A percentile compares a stretch with the other conserved stretches of the same genome.
phyloP scores from a whole-genome alignment of 2,888 invertebrate species.

The Drosophila bunnanda region DNA sequence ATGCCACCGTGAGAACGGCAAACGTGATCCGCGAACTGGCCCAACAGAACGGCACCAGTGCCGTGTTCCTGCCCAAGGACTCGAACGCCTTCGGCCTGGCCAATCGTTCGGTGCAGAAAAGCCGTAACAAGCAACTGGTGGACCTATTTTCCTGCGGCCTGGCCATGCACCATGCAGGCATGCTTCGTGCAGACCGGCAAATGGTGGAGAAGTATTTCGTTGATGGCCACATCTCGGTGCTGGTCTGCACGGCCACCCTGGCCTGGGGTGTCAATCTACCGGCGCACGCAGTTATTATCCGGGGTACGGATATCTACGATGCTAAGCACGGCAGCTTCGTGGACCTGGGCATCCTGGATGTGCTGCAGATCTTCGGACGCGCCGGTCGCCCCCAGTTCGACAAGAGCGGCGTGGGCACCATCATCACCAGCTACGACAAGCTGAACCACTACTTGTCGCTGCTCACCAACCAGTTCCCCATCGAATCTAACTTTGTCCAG shows the following conservation, averaged over 20 bases:
- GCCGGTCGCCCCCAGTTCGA: slow-evolving; percentile 99
- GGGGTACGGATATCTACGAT: slow-evolving; percentile 96
- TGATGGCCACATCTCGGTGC: slow-evolving; percentile 93
- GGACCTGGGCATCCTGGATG: slow-evolving; percentile 98
- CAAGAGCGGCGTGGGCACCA: slow-evolving; percentile 96
- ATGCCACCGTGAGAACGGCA: slow-evolving; percentile 96
- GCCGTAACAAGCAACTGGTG: slow-evolving; percentile 92
- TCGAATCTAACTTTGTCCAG: slow-evolving; percentile 98
- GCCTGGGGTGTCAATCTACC: slow-evolving; percentile 99
- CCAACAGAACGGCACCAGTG: slow-evolving; percentile 89
- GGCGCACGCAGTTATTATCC: slow-evolving; percentile 95
- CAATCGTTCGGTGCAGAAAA: slow-evolving; percentile 88
- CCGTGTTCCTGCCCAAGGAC: slow-evolving; percentile 89
- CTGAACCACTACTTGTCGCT: slow-evolving; percentile 96
- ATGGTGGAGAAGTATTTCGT: slow-evolving; percentile 96
- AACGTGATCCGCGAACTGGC: slow-evolving; percentile 93
- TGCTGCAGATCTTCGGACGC: slow-evolving; percentile 98
- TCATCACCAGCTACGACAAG: slow-evolving; percentile 96
- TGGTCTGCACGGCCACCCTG: slow-evolving; percentile 98
- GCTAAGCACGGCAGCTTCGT: slow-evolving; percentile 97
- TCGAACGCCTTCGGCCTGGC: slow-evolving; percentile 88
- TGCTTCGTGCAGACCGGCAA: slow-evolving; percentile 94
- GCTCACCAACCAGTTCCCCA: slow-evolving; percentile 98
- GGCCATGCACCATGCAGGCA: slow-evolving; percentile 98
- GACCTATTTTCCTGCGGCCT: slow-evolving; percentile 95